Base-by-base conservation (phyloP, 2,888 invertebrate species). In the Ophonus ardosiacus region DNA sequence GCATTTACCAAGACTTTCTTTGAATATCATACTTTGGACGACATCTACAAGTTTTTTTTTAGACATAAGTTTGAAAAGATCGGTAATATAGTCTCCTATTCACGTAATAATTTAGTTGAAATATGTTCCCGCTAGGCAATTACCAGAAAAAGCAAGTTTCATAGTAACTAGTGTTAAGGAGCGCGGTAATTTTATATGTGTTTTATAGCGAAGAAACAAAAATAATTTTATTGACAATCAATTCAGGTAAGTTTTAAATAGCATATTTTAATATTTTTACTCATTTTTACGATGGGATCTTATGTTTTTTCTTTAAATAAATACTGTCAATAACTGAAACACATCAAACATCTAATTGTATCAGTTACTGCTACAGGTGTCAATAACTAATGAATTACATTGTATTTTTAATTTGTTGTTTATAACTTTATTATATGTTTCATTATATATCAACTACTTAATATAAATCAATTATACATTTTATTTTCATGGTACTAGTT, bases 31-130 rank as follows among this genome's bases (percentile, higher is more conserved):
- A 56, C 56, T n/a, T 56, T n/a, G n/a, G 56, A 56, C 56, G 56
- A 56, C 56, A 56, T 56, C 56, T 56, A n/a, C n/a, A n/a, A 56
- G 56, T 10, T 56, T 56, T 56, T n/a, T 8, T 56, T 56, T 56
- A n/a, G 56, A 56, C n/a, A n/a, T 56, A n/a, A n/a, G 56, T 56
- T 56, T 56, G n/a, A 56, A 56, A n/a, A n/a, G 10, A n/a, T 56
- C 56, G 56, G 56, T 56, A 56, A 56, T 56, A 56, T 56, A n/a
- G n/a, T 56, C n/a, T 56, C n/a, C 10, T 56, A 56, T 56, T 56
- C 10, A 10, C 56, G 56, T n/a, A n/a, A 56, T n/a, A 56, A 56
- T 56, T 6, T 31, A 31, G 56, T 56, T 56, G 4, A 56, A 56
- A 10, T 56, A 56, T n/a, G n/a, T n/a, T 56, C 56, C 56, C 56